Evolutionary conservation across 2,888 invertebrate species (phyloP).

Genomic region (Drosophila neutralis): DNA sequence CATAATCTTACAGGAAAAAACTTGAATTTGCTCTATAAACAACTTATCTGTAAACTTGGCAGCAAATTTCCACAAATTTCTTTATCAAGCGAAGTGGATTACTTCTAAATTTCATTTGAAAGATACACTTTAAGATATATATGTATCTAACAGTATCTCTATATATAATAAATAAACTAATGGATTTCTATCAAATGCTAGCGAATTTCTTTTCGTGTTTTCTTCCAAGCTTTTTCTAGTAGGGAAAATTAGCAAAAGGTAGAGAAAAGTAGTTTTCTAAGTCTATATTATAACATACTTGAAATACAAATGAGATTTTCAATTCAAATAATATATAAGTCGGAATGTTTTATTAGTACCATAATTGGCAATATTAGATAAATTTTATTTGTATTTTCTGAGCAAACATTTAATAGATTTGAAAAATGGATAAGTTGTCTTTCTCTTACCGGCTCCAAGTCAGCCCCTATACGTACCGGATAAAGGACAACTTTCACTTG

Average conservation of each 20-base stretch:
- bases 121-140: not conserved
- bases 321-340: not conserved
- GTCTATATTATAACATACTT: not conserved
- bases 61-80: not conserved
- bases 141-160: not conserved
- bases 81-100: no score
- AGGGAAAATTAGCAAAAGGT: fast-evolving
- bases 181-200: not conserved
- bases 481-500: conserved; percentile 36
- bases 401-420: not conserved
- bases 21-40: not conserved
- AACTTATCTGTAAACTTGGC: not conserved
- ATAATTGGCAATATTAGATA: not conserved
- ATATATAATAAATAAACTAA: not conserved
- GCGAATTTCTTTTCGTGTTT: not conserved
- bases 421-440: not conserved
- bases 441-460: conserved; percentile 6
- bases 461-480: conserved; percentile 2
- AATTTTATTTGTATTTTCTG: not conserved
- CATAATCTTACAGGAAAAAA: not conserved
- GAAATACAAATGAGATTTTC: not conserved
- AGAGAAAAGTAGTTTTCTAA: not conserved
- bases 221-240: not conserved
- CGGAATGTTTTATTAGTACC: not conserved
- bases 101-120: not conserved